phyloP scores from a whole-genome alignment of 2,113 vertebrate genomes.

The Gallinago jamesoni region DNA sequence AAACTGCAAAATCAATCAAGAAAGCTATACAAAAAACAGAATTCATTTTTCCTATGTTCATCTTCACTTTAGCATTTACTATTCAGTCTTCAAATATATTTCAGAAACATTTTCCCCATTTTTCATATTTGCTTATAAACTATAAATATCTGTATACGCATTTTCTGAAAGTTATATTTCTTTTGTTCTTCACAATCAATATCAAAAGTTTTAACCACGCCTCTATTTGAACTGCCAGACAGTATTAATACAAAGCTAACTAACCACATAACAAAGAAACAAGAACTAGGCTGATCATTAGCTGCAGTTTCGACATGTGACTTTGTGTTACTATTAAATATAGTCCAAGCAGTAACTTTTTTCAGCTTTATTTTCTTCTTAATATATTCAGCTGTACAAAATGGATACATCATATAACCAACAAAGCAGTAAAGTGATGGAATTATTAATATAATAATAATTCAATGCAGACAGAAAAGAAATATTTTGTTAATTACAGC shows the following conservation, averaged over 20 bases:
- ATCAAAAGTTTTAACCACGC: not conserved
- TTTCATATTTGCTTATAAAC: not conserved
- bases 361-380: not conserved
- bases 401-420: not conserved
- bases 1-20: not conserved
- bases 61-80: not conserved
- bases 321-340: constrained; percentile 23
- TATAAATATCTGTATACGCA: not conserved
- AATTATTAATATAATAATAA: not conserved
- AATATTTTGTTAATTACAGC: not conserved
- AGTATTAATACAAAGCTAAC: not conserved
- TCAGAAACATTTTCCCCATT: not conserved
- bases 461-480: not conserved
- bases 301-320: not conserved
- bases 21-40: not conserved
- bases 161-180: not conserved
- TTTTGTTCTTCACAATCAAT: not conserved
- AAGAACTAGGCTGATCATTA: not conserved
- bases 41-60: not conserved
- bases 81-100: not conserved
- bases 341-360: constrained; percentile 12
- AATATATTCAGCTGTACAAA: not conserved
- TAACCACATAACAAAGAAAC: not conserved
- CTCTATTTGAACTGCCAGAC: not conserved
- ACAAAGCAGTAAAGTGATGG: not conserved